Evolutionary conservation across 2,888 invertebrate genomes (phyloP).

Genomic region (Trichogramma evanescens): DNA sequence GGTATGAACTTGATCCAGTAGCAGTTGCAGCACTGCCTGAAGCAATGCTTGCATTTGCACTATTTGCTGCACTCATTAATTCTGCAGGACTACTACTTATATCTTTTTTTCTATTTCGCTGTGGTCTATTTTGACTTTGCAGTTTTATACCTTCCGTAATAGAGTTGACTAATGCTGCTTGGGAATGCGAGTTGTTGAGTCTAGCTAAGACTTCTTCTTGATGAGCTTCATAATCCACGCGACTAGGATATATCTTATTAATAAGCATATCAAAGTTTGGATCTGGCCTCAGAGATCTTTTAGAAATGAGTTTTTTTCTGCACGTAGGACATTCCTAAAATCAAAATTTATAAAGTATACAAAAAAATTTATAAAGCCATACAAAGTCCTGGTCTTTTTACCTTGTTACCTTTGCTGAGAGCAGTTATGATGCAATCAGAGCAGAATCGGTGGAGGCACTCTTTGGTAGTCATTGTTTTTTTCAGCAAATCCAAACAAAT

Average conservation of each 20-base stretch:
- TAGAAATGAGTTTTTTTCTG: slow-evolving; percentile 94
- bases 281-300: slow-evolving; percentile 90
- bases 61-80: background rate
- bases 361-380: background rate
- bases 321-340: slow-evolving; percentile 90
- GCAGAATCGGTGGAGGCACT: slow-evolving; percentile 97
- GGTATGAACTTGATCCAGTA: slow-evolving; percentile 39
- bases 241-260: slow-evolving; percentile 93
- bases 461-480: slow-evolving; percentile 99
- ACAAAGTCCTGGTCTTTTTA: slow-evolving; percentile 11
- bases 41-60: slow-evolving; percentile 38
- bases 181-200: slow-evolving; percentile 87
- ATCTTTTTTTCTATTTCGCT: slow-evolving; percentile 66
- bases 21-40: slow-evolving; percentile 44
- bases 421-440: slow-evolving; percentile 98
- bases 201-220: slow-evolving; percentile 83
- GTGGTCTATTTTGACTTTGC: slow-evolving; percentile 80
- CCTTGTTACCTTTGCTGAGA: slow-evolving; percentile 90
- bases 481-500: slow-evolving; percentile 98
- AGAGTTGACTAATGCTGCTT: slow-evolving; percentile 84
- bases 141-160: slow-evolving; percentile 91
- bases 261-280: slow-evolving; percentile 97
- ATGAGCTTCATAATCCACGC: slow-evolving; percentile 96
- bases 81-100: background rate
- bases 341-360: background rate